phyloP scores from a whole-genome alignment of 2,888 invertebrate genomes.

The Oasisia sp. region DNA sequence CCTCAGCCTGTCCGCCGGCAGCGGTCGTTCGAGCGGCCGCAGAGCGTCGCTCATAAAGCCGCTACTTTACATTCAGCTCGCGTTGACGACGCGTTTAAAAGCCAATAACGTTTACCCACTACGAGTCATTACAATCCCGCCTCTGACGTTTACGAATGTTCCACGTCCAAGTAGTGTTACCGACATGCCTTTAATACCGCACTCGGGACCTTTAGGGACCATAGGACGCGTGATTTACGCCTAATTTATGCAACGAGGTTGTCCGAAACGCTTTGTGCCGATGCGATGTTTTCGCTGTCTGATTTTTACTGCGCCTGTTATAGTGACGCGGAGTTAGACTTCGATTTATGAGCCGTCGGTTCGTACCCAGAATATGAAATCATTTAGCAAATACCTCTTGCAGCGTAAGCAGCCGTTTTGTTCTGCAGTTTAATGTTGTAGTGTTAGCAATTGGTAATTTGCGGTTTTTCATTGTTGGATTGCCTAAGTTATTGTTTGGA shows the following conservation, averaged over 20 bases:
- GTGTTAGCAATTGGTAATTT: background rate
- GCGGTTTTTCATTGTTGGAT: no score
- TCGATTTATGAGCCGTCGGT: background rate
- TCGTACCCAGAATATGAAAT: slow-evolving; percentile 12
- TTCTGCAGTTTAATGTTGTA: background rate
- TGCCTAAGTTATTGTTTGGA: no score
- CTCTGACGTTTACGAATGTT: slow-evolving; percentile 12
- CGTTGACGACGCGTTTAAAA: slow-evolving; percentile 17
- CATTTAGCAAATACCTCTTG: background rate
- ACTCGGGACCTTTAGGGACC: slow-evolving; percentile 13
- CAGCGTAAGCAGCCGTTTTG: background rate
- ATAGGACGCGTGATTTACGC: slow-evolving; percentile 13
- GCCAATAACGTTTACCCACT: slow-evolving; percentile 3
- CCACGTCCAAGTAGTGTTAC: background rate
- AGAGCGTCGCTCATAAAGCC: background rate
- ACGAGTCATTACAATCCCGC: slow-evolving; percentile 11
- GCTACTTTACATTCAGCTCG: background rate
- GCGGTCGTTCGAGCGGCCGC: background rate
- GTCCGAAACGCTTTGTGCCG: background rate
- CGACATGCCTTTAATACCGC: slow-evolving; percentile 5
- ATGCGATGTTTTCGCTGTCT: slow-evolving; percentile 2
- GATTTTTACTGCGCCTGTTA: background rate
- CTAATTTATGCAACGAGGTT: slow-evolving; percentile 17
- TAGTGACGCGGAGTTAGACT: background rate
- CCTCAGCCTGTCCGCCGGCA: background rate